Evolutionary conservation across 2,113 vertebrate species (phyloP).

Genomic region (Hemiprocne comata): DNA sequence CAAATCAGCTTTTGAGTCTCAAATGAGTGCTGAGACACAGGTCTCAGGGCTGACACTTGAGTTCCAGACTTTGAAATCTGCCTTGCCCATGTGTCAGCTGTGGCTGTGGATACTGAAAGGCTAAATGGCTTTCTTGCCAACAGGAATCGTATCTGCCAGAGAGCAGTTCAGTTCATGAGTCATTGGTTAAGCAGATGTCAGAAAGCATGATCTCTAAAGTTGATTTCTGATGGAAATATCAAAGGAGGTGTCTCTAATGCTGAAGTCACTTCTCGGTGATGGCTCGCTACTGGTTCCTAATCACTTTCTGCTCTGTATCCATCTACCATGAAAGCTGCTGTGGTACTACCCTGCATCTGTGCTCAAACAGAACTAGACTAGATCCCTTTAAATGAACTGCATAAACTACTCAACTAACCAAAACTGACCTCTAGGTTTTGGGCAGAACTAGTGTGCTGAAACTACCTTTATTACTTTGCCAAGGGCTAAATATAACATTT

Average conservation of each 20-base stretch:
- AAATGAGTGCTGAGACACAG: slow-evolving; percentile 22
- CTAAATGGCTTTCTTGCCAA: background rate
- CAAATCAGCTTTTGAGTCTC: slow-evolving; percentile 11
- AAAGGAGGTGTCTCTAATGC: background rate
- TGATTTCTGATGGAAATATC: slow-evolving; percentile 53
- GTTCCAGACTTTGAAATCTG: slow-evolving; percentile 45
- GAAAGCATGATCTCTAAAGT: background rate
- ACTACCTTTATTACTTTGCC: background rate
- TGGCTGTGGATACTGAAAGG: background rate
- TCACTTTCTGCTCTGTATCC: background rate
- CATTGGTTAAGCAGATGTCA: slow-evolving; percentile 31
- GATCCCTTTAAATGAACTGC: background rate
- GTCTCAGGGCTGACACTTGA: slow-evolving; percentile 53
- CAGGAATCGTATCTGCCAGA: background rate
- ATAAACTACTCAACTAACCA: background rate
- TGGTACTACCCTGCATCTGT: background rate
- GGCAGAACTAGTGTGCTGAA: background rate
- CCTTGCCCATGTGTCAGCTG: background rate
- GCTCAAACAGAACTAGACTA: background rate
- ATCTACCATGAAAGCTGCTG: background rate
- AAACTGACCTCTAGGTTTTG: background rate
- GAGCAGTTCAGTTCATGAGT: background rate
- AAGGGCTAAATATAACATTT: background rate
- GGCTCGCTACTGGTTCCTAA: background rate
- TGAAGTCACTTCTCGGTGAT: background rate